phyloP scores from a whole-genome alignment of 2,888 invertebrate genomes.

The Parthenolecanium corni region DNA sequence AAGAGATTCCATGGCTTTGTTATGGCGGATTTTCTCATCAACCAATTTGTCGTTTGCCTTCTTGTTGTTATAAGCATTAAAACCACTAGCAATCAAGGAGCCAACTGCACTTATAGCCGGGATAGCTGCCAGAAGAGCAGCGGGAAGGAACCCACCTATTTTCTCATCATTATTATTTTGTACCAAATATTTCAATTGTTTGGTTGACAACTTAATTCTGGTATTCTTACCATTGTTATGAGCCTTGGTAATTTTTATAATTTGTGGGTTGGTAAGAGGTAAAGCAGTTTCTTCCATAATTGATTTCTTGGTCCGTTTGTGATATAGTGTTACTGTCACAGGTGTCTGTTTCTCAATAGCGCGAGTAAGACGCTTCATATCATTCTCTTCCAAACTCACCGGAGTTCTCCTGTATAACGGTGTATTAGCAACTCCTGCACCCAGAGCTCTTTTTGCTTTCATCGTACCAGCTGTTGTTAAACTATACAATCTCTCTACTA shows the following conservation, averaged over 20 bases:
- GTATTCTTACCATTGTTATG: too few species aligned
- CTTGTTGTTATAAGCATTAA: conserved; percentile 1
- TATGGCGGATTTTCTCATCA: not conserved
- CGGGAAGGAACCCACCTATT: not conserved
- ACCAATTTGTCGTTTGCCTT: conserved; percentile 3
- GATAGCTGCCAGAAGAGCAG: too few species aligned
- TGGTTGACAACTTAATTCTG: not conserved
- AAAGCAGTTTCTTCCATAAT: not conserved
- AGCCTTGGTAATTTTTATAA: too few species aligned
- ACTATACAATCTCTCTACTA: conserved; percentile 13
- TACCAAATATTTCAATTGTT: too few species aligned
- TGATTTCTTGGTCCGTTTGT: not conserved
- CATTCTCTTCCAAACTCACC: not conserved
- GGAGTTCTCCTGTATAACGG: too few species aligned
- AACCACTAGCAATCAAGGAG: not conserved
- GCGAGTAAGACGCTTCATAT: not conserved
- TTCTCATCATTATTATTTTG: conserved; percentile 1
- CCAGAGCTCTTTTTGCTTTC: conserved; percentile 21
- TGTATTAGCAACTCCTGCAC: conserved; percentile 19
- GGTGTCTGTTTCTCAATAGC: not conserved
- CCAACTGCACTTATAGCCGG: not conserved
- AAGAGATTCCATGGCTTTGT: not conserved
- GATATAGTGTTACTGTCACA: not conserved
- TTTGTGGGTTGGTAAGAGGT: too few species aligned
- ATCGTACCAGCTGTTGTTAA: conserved; percentile 12